Percentiles rank a stretch among this genome's conserved stretches.
Evolutionary conservation across 1,140 invertebrate genomes (phyloP).

Genomic region (Nylanderia fulva): DNA sequence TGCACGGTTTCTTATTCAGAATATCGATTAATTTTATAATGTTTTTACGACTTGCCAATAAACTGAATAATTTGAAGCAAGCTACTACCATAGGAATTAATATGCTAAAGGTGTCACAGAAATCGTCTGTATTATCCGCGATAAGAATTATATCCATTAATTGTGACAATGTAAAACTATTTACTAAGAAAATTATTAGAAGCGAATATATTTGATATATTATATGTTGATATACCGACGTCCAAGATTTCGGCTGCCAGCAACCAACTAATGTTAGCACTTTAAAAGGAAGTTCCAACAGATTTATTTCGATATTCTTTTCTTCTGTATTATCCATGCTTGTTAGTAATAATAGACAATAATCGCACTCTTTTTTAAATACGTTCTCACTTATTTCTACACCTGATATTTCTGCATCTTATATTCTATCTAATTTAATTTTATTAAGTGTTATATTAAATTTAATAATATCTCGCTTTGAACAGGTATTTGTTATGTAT

Average conservation of each 20-base stretch:
- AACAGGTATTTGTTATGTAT: too few species aligned
- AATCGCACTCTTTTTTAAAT: too few species aligned
- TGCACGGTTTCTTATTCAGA: slow-evolving; percentile 42
- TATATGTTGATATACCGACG: background rate
- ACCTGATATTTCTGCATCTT: too few species aligned
- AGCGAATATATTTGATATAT: background rate
- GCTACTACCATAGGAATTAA: slow-evolving; percentile 53
- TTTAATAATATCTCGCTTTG: too few species aligned
- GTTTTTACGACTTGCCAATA: slow-evolving; percentile 35
- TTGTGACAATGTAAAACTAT: slow-evolving; percentile 2
- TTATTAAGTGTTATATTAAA: too few species aligned
- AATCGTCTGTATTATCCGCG: slow-evolving; percentile 54
- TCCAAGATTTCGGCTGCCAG: slow-evolving; percentile 41
- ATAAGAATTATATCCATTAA: slow-evolving; percentile 42
- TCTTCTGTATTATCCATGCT: too few species aligned
- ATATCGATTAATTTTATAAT: slow-evolving; percentile 54
- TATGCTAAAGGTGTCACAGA: slow-evolving; percentile 66
- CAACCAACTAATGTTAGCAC: slow-evolving; percentile 41
- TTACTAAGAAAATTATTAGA: slow-evolving; percentile 12
- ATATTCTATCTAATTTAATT: too few species aligned
- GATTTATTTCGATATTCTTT: background rate
- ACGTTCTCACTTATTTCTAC: too few species aligned
- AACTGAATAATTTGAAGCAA: slow-evolving; percentile 50
- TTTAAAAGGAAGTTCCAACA: slow-evolving; percentile 53
- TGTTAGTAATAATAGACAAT: too few species aligned